Evolutionary conservation across 1,140 invertebrate species (phyloP).

Genomic region (Drosophila pseudoananassae): DNA sequence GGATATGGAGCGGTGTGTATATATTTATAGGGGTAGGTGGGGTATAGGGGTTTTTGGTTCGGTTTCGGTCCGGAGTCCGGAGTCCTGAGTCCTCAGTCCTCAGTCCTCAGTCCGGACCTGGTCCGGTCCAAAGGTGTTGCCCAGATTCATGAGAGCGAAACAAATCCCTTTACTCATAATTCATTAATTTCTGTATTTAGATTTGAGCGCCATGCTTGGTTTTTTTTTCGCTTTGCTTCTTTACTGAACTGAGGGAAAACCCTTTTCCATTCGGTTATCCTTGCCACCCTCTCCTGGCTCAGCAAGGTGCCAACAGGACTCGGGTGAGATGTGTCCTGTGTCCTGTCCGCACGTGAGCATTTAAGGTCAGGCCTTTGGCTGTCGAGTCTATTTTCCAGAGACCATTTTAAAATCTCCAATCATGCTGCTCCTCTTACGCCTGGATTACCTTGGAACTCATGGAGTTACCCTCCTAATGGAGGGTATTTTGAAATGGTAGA

Average conservation of each 20-base stretch:
- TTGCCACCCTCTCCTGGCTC: constrained; percentile 3
- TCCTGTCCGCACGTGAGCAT: constrained; percentile 30
- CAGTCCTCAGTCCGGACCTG: not conserved
- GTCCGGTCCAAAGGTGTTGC: constrained; percentile 41
- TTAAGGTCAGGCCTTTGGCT: constrained; percentile 9
- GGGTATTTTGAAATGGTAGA: not conserved
- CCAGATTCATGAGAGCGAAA: constrained; percentile 65
- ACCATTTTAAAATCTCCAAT: constrained; percentile 2
- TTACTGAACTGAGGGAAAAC: not conserved
- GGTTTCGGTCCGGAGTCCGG: not conserved
- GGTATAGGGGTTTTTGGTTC: not conserved
- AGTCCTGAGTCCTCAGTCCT: no score
- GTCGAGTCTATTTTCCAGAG: not conserved
- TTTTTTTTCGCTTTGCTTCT: not conserved
- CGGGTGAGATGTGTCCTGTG: not conserved
- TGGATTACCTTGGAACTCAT: constrained; percentile 1
- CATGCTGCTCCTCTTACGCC: not conserved
- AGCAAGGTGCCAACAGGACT: constrained; percentile 2
- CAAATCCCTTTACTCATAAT: constrained; percentile 77
- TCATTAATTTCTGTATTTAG: constrained; percentile 81
- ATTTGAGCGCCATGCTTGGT: constrained; percentile 48
- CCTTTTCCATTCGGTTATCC: not conserved
- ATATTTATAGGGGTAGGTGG: not conserved
- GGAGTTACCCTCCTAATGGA: not conserved
- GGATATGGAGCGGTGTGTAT: not conserved